These are phyloP conservation scores for Lepus oiostolus DNA, from an alignment of 2,797 vertebrate genomes.

Conservation along the genomic window DNA sequence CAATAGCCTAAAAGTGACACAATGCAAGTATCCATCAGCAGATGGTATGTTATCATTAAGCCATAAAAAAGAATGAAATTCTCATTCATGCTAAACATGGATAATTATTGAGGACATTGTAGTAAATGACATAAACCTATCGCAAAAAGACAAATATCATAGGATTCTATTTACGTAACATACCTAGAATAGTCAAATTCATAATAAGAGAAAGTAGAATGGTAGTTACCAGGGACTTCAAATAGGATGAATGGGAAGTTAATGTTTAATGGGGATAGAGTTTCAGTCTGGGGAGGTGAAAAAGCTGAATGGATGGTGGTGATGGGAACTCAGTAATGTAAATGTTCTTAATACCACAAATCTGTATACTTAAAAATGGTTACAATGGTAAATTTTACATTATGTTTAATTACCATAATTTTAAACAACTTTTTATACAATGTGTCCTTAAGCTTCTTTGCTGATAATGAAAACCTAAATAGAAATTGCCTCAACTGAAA, in stretches of 20 bases:
- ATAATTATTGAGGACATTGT: neutral
- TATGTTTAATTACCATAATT: neutral
- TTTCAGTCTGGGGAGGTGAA: neutral
- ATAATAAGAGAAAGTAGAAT: neutral
- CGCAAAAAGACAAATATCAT: neutral
- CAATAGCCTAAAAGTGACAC: neutral
- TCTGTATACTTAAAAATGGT: neutral
- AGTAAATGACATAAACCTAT: constrained; percentile 7
- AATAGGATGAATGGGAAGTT: neutral
- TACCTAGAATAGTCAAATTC: neutral
- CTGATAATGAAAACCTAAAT: constrained; percentile 6
- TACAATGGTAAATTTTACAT: neutral
- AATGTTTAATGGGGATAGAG: neutral
- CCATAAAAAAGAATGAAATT: neutral
- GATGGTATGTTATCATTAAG: neutral
- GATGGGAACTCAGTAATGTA: neutral
- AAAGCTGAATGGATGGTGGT: neutral
- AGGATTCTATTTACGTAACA: neutral
- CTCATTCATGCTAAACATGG: neutral
- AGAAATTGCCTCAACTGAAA: constrained; percentile 47
- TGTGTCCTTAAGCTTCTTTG: neutral
- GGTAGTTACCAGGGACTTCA: neutral
- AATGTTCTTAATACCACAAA: neutral
- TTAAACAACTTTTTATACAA: neutral
- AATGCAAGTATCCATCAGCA: neutral